phyloP scores from a whole-genome alignment of 1,140 invertebrate species.

The Meloidogyne chitwoodi region DNA sequence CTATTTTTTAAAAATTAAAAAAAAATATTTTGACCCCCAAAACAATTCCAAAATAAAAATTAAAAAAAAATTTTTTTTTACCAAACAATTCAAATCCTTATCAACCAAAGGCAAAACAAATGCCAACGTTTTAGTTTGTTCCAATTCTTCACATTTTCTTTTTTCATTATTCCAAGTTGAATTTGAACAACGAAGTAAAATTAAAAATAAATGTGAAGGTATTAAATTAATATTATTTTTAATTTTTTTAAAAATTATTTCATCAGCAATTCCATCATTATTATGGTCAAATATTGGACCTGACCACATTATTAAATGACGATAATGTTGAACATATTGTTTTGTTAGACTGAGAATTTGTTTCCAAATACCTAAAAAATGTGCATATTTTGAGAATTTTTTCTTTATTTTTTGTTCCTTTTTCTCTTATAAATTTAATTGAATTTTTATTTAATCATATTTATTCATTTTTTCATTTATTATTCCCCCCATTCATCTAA shows the following conservation, averaged over 20 bases:
- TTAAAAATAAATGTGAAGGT: conserved; percentile 39
- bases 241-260: neutral
- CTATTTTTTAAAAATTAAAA: no score
- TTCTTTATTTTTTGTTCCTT: no score
- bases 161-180: conserved; percentile 37
- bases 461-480: neutral
- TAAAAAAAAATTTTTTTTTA: no score
- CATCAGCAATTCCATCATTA: conserved; percentile 38
- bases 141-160: conserved; percentile 19
- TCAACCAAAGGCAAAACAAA: conserved; percentile 35
- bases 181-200: conserved; percentile 40
- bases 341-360: conserved; percentile 31
- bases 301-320: conserved; percentile 29
- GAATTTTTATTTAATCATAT: no score
- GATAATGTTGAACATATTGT: conserved; percentile 32
- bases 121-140: conserved; percentile 34
- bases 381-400: neutral
- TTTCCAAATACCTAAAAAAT: conserved; percentile 15
- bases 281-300: conserved; percentile 38
- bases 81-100: conserved; percentile 42
- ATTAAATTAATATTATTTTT: neutral
- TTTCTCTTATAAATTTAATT: no score
- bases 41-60: no score
- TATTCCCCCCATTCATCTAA: neutral
- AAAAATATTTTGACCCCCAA: no score